phyloP scores from a whole-genome alignment of 2,797 vertebrate genomes.

The Cuculus canorus region DNA sequence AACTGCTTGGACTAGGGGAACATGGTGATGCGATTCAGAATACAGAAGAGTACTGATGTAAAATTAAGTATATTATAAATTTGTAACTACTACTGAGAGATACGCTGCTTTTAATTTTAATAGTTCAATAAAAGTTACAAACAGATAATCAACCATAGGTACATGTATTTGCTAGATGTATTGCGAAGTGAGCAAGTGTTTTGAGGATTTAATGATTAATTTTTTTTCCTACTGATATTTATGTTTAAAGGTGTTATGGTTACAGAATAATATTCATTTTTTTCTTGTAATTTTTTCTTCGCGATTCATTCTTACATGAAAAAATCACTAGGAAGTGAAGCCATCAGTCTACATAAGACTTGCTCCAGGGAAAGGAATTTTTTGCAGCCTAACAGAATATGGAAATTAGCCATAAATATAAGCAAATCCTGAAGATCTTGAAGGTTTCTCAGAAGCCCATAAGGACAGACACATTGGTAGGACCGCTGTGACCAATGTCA shows the following conservation, averaged over 20 bases:
- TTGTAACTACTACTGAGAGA: background rate
- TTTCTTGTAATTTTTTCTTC: background rate
- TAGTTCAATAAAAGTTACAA: background rate
- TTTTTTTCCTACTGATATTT: background rate
- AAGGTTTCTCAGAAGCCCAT: background rate
- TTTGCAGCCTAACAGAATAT: background rate
- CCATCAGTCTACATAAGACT: background rate
- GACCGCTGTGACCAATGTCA: background rate
- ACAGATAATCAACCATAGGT: background rate
- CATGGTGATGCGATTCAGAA: background rate
- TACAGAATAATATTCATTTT: background rate
- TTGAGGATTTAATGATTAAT: background rate
- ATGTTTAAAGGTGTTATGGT: background rate
- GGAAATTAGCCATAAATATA: background rate
- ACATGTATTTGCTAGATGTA: background rate
- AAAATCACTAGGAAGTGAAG: background rate
- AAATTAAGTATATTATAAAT: background rate
- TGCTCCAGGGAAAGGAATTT: background rate
- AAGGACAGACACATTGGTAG: rapidly evolving
- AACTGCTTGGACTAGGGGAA: slow-evolving; percentile 1
- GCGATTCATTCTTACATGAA: background rate
- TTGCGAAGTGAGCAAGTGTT: background rate
- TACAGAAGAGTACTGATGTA: background rate
- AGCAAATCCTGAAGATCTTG: background rate
- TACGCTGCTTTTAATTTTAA: background rate